Evolutionary conservation across 2,113 vertebrate genomes (phyloP).

Genomic region (Phalacrocorax aristotelis): DNA sequence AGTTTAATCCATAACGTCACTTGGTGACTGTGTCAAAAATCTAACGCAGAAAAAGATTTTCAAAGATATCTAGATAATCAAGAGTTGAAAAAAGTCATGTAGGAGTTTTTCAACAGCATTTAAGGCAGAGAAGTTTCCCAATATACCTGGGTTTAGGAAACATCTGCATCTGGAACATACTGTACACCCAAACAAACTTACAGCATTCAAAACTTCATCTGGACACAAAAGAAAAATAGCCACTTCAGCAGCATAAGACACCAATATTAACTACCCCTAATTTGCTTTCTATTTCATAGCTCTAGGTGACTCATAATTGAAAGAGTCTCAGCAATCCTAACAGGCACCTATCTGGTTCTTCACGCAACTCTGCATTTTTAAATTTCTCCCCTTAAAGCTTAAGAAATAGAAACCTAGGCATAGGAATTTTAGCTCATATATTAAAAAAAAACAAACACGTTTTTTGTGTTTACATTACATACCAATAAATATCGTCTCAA

Average conservation of each 20-base stretch:
- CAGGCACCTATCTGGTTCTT: neutral
- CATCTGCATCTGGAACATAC: neutral
- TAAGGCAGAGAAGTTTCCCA: neutral
- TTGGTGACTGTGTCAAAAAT: neutral
- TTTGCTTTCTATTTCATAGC: neutral
- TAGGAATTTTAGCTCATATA: neutral
- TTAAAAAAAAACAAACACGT: neutral
- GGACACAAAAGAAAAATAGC: neutral
- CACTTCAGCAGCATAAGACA: neutral
- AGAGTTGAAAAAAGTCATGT: neutral
- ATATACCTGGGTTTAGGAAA: neutral
- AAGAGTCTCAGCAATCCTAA: neutral
- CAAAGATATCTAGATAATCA: neutral
- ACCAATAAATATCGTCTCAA: neutral
- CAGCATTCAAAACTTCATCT: neutral
- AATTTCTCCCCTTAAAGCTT: neutral
- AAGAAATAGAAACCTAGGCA: neutral
- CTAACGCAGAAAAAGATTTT: rapidly evolving
- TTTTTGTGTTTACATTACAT: neutral
- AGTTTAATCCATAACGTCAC: neutral
- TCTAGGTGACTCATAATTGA: neutral
- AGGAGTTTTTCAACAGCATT: neutral
- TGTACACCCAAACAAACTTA: neutral
- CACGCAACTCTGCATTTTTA: neutral
- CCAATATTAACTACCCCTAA: neutral